Evolutionary conservation across 1,140 invertebrate species (phyloP), one percentile per base, ranked within the genome.

Genomic region (Wasmannia auropunctata): DNA sequence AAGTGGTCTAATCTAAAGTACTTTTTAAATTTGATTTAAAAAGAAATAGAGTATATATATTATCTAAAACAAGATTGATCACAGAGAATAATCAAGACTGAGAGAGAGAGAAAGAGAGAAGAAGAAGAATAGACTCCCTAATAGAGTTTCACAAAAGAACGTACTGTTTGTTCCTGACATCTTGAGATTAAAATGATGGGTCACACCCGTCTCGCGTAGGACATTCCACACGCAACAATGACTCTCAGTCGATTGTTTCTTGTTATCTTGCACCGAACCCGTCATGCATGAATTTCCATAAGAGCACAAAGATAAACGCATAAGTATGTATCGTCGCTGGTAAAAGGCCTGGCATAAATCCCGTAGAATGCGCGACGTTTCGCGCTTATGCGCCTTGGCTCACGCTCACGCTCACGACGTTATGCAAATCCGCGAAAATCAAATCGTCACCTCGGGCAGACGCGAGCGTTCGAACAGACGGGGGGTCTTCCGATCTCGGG

Each of bases 391-490:
- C 74, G 8, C 11, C n/a, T 43, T 31, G n/a, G n/a, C 16, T 4
- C 70, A 34, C 67, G 69, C 69, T 34, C 25, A n/a, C 43, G 58
- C 65, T 56, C 25, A 31, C 77, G 51, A 37, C 65, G 25, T 74
- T 83, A 83, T 83, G 79, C 67, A 83, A 81, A 81, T 81, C 19
- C 51, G 49, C 37, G 37, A 58, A 72, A 83, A 74, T 74, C 79
- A 83, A 72, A 83, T 83, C 79, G 79, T 43, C 79, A 72, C 25
- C 63, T 8, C 67, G 65, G 28, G 37, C 65, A 14, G 37, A 31
- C 54, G 51, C 51, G 63, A 14, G 43, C 65, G 34, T n/a, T 40
- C 10, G 11, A 19, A 43, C 22, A 46, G 51, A 28, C 28, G 22
- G 22, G 14, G 19, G 37, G 37, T 3, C n/a, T n/a, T n/a, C n/a